Base-by-base conservation (phyloP, 2,797 vertebrate species). In the Rhinella marina region DNA sequence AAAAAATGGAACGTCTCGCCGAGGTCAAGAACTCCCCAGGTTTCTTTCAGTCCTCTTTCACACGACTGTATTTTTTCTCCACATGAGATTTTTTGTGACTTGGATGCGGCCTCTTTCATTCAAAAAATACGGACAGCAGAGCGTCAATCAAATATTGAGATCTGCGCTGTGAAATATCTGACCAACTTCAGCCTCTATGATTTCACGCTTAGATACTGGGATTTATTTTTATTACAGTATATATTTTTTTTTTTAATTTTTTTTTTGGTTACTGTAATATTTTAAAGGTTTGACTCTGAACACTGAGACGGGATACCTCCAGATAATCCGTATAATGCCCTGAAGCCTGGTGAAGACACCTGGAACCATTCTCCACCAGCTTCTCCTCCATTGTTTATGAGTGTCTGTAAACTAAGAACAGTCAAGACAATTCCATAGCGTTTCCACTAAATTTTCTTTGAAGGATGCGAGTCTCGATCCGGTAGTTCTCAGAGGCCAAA, bases 341-440 rank as follows among this genome's bases (percentile, higher is more conserved):
- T 11, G 52, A 48, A 27, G 23, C 7, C 56, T 8, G 14, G 50
- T 84, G 27, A 73, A 27, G 75, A 62, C 19, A 8, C 50, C n/a
- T 7, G n/a, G 52, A 50, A 25, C 68, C 86, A 6, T 32, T 56
- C 57, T 80, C 76, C 81, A 62, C 75, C 32, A 73, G 29, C 57
- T 21, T 32, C 1, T 29, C 23, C 59, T 29, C 23, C 32, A 25
- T 27, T 70, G 21, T 81, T 84, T 75, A 85, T 52, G n/a, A 61
- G 48, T 68, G 57, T 32, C n/a, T 10, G 25, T 14, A 25, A 21
- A 17, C 75, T 12, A 32, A 8, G 66, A 86, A 66, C 73, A 19
- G 7, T 25, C 7, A 23, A 57, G 21, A 14, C 32, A 54, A 81
- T 64, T 78, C 23, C 52, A 72, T n/a, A 66, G 48, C 1, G 0